These are phyloP conservation scores for Pectinophora gossypiella DNA, from an alignment of 1,140 invertebrate species.

Conservation along the genomic window DNA sequence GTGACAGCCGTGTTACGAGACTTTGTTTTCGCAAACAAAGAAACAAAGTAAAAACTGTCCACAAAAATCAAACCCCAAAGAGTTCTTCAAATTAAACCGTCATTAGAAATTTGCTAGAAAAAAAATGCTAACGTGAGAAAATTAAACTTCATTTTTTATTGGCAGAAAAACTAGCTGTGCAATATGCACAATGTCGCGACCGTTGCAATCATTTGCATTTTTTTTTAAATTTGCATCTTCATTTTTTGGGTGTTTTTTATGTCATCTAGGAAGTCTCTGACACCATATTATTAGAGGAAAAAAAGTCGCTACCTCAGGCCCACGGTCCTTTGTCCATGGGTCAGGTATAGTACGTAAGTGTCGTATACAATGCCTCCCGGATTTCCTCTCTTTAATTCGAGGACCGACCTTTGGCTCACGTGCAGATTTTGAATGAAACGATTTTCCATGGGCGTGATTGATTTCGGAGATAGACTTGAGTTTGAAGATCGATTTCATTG, in stretches of 20 bases:
- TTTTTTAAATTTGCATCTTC: conserved; percentile 30
- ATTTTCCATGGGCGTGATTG: conserved; percentile 70
- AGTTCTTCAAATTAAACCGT: conserved; percentile 73
- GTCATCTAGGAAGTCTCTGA: conserved; percentile 27
- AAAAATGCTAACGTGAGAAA: conserved; percentile 68
- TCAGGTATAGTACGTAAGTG: conserved; percentile 68
- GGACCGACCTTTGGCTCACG: conserved; percentile 63
- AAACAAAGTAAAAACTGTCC: conserved; percentile 38
- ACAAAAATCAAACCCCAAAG: conserved; percentile 70
- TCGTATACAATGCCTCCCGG: conserved; percentile 62
- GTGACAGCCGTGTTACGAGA: conserved; percentile 69
- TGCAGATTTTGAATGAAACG: conserved; percentile 63
- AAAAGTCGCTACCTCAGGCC: conserved; percentile 42
- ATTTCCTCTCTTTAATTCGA: conserved; percentile 72
- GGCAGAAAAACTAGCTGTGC: conserved; percentile 39
- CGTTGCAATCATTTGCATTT: conserved; percentile 66
- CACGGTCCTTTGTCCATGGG: conserved; percentile 54
- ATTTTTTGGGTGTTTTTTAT: conserved; percentile 28
- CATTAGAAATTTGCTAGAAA: conserved; percentile 61
- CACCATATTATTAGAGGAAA: conserved; percentile 66
- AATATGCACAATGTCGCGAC: conserved; percentile 38
- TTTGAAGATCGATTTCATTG: conserved; percentile 38
- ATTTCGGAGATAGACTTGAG: conserved; percentile 63
- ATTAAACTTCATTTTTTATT: conserved; percentile 52
- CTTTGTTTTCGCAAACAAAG: conserved; percentile 68